These are phyloP conservation scores for Peromyscus polionotus DNA, from an alignment of 2,113 vertebrate genomes.

Conservation along the genomic window DNA sequence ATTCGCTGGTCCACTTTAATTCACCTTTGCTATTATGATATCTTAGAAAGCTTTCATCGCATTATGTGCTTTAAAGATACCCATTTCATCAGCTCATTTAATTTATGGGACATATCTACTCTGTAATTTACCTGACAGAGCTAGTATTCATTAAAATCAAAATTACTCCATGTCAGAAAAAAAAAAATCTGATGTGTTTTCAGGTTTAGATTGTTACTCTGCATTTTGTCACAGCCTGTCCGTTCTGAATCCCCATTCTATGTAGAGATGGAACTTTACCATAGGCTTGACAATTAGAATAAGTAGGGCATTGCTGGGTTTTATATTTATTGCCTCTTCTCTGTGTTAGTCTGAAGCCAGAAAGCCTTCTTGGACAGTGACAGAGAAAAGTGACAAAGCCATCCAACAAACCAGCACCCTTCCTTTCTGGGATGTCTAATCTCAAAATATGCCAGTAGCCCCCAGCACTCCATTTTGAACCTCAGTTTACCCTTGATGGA, in stretches of 20 bases:
- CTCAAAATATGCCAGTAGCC: neutral
- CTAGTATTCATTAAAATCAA: constrained; percentile 35
- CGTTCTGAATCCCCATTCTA: neutral
- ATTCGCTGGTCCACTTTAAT: neutral
- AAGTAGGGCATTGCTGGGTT: neutral
- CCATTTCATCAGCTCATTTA: constrained; percentile 47
- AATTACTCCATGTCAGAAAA: constrained; percentile 37
- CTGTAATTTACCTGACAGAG: constrained; percentile 8
- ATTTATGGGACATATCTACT: neutral
- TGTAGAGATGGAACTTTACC: neutral
- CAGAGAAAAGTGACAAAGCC: neutral
- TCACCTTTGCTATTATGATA: constrained; percentile 11
- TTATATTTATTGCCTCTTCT: neutral
- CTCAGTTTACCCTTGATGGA: neutral
- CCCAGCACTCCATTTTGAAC: neutral
- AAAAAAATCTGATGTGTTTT: constrained; percentile 6
- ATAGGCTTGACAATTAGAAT: neutral
- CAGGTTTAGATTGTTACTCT: constrained; percentile 29
- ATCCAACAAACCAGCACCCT: neutral
- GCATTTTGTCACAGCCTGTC: neutral
- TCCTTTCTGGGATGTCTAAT: neutral
- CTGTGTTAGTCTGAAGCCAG: neutral
- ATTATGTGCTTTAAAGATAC: neutral
- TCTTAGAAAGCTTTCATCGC: constrained; percentile 14
- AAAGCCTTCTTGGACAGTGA: neutral